Evolutionary conservation across 2,888 invertebrate species (phyloP), one percentile per base, ranked within the genome.

Genomic region (Gymnoscelis rufifasciata): DNA sequence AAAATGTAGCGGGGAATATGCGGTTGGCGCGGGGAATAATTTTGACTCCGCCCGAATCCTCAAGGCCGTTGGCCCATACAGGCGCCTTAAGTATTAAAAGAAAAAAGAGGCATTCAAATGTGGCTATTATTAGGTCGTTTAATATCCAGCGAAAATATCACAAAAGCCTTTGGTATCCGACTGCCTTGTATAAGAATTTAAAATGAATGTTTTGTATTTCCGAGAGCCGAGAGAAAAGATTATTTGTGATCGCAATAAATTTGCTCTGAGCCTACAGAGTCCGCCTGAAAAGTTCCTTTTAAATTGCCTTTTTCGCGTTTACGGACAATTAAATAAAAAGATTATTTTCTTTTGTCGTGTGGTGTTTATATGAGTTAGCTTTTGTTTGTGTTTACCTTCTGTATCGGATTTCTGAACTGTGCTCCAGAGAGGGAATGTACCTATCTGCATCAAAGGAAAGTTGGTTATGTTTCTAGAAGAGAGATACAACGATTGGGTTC

Each of bases 241-340:
- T 74, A 71, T 78, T 77, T 73, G 72, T 60, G 67, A 71, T 66
- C 47, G 71, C 71, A 62, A 75, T 77, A 77, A 77, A 78, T 77
- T 71, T 68, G 28, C 64, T 68, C 64, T 60, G 68, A 68, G 71
- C 65, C 65, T 62, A 62, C 56, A 56, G 56, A 58, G 52, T 59
- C 43, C 48, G 54, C 59, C 45, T 56, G 28, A 45, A 54, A 60
- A 68, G 64, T 63, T 57, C 59, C 56, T 64, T 63, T 66, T 56
- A 69, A 74, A 75, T 71, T 71, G 68, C 64, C 61, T 74, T 71
- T 68, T 71, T 67, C 64, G 53, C 62, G 64, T 71, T 72, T 56
- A 64, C 71, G 61, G 66, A 60, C 67, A 73, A 74, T 76, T 76
- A 70, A 67, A 62, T 66, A 54, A 56, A 59, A 57, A 54, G 54